phyloP scores from a whole-genome alignment of 1,140 invertebrate genomes.

The Ostrea edulis region DNA sequence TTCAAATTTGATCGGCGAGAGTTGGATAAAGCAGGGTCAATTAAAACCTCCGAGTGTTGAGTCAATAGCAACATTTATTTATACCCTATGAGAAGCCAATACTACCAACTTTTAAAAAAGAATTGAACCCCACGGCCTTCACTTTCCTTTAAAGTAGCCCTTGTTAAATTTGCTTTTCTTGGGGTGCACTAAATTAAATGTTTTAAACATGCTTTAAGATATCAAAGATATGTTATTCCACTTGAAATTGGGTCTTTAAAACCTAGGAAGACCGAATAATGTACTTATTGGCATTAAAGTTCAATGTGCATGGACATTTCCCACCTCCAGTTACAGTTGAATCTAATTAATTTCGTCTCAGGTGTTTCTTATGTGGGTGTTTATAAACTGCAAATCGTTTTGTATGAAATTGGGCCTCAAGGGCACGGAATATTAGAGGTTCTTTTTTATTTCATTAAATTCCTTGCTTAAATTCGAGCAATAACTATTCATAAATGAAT shows the following conservation, averaged over 20 bases:
- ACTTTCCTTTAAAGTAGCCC: background rate
- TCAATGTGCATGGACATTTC: background rate
- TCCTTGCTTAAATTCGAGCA: too few species aligned
- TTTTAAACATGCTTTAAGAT: background rate
- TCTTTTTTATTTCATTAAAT: too few species aligned
- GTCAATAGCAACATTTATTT: background rate
- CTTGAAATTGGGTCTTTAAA: background rate
- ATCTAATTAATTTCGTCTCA: too few species aligned
- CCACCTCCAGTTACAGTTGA: too few species aligned
- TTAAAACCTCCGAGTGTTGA: background rate
- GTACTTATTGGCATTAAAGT: background rate
- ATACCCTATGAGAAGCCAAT: background rate
- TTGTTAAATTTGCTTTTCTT: background rate
- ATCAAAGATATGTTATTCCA: background rate
- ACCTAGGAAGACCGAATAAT: background rate
- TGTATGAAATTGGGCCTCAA: too few species aligned
- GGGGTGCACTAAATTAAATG: background rate
- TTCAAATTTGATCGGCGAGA: background rate
- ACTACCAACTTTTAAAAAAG: background rate
- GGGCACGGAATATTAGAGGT: too few species aligned
- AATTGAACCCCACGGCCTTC: conserved; percentile 3
- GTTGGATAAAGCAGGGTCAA: background rate
- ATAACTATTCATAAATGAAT: too few species aligned
- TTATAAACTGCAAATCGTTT: too few species aligned
- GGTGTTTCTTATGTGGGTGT: too few species aligned